Base-by-base conservation (phyloP, 2,888 invertebrate species). In the Chrysotoxum bicinctum region DNA sequence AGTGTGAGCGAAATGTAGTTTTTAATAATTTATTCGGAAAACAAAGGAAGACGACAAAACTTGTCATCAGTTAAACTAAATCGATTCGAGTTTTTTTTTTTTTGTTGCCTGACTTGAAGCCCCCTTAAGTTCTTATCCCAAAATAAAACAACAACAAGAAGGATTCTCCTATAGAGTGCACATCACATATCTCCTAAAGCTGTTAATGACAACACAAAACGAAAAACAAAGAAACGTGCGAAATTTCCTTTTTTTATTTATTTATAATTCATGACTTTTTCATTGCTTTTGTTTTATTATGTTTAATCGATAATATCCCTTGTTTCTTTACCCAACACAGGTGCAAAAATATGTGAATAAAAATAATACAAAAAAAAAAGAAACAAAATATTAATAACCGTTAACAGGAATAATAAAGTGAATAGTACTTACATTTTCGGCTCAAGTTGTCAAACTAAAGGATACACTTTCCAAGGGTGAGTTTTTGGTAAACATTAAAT, bases 21-120 rank as follows among this genome's bases (percentile, higher is more conserved):
- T 84, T 84, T 52, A 84, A 84, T 75, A 80, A 84, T 72, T 84
- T 56, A 80, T 68, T 21, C 75, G 32, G n/a, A 16, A 69, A 40
- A 84, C 79, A 80, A 72, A 72, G 69, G 52, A 72, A 45, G 19
- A 60, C 45, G 72, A 58, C 48, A 48, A 50, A 26, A 35, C 35
- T 45, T 48, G 69, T 75, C 70, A 84, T 48, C 73, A 78, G 78
- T 48, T 66, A 62, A 77, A 83, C 75, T 72, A 56, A 84, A 84
- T 84, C 84, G 84, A 84, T 84, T 75, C 58, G 45, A 64, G 40
- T 81, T 50, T 52, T 30, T 60, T 60, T 73, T 66, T 40, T 58
- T 48, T 74, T 21, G 9, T 62, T 75, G 60, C 23, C 23, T 60
- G 60, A 14, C 45, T 62, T 54, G 19, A 54, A 64, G 54, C 64